Evolutionary conservation across 1,140 invertebrate species (phyloP).

Genomic region (Pygmarrhopalites habei): DNA sequence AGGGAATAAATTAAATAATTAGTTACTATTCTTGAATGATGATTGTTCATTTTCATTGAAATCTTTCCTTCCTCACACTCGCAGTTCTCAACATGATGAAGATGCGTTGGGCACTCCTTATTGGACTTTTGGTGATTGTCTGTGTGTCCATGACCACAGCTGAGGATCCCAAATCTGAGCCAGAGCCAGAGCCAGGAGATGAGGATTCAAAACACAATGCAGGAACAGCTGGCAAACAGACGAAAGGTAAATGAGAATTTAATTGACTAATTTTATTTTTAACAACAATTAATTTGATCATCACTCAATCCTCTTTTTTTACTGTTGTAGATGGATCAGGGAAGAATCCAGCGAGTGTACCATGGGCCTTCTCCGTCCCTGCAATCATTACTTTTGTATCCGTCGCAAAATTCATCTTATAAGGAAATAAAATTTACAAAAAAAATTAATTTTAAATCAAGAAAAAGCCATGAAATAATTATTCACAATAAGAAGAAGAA

Average conservation of each 20-base stretch:
- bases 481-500: too few relatives aligned
- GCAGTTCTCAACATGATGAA: slow-evolving; percentile 24
- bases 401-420: slow-evolving; percentile 29
- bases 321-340: slow-evolving; percentile 7
- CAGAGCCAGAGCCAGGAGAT: slow-evolving; percentile 15
- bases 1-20: too few relatives aligned
- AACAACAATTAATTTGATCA: background rate
- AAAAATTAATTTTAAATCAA: too few relatives aligned
- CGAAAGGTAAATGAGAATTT: background rate
- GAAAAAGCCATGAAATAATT: too few relatives aligned
- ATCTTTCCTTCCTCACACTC: too few relatives aligned
- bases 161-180: slow-evolving; percentile 25
- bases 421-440: too few relatives aligned
- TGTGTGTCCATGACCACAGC: slow-evolving; percentile 23
- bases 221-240: slow-evolving; percentile 12
- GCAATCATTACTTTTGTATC: slow-evolving; percentile 23
- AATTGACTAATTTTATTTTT: background rate
- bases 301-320: background rate
- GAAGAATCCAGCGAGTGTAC: slow-evolving; percentile 20
- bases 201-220: slow-evolving; percentile 16
- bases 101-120: slow-evolving; percentile 25
- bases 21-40: too few relatives aligned
- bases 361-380: slow-evolving; percentile 29
- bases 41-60: too few relatives aligned
- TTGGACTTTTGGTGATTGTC: slow-evolving; percentile 29